Evolutionary conservation across 2,888 invertebrate species (phyloP), one percentile per base, ranked within the genome.

Genomic region (Hoplodrina blanda): DNA sequence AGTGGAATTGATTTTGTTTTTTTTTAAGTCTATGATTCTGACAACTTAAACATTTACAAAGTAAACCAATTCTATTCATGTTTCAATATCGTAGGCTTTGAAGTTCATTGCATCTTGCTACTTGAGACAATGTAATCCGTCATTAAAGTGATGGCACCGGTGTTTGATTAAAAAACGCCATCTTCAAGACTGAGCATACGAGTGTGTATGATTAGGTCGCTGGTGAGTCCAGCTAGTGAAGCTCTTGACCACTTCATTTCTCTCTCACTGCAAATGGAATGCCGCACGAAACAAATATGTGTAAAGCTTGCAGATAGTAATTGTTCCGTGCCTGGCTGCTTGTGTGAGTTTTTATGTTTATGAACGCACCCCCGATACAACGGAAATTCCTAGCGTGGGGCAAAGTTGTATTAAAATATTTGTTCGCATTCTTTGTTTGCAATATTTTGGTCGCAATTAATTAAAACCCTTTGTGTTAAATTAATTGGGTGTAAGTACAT

Each of bases 401-500:
- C 37, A 8, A 8, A 7, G 37, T 37, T 37, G 37, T 37, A 37
- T 37, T 37, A 7, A 37, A 37, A 46, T 50, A 49, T 78, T 65
- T 50, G n/a, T 59, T 78, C 20, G n/a, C 53, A 54, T 62, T 59
- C 25, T 30, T 30, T n/a, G 37, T 20, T 62, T 20, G 55, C 66
- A 62, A 73, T 62, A 50, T 62, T 65, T 59, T n/a, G 13, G 50
- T n/a, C 8, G 8, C 20, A 52, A 57, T 63, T 56, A 55, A 77
- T 77, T 60, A 70, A 25, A 52, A 70, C 30, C 25, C 50, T 25
- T 54, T 50, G 44, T 55, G 13, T 19, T 67, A 20, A 65, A 65
- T 55, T 44, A 33, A 56, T 44, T 56, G 49, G 17, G 3, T 60
- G n/a, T 59, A 20, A 55, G 55, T 55, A n/a, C n/a, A n/a, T n/a